Evolutionary conservation across 2,888 invertebrate species (phyloP).

Genomic region (Cetonia aurata): DNA sequence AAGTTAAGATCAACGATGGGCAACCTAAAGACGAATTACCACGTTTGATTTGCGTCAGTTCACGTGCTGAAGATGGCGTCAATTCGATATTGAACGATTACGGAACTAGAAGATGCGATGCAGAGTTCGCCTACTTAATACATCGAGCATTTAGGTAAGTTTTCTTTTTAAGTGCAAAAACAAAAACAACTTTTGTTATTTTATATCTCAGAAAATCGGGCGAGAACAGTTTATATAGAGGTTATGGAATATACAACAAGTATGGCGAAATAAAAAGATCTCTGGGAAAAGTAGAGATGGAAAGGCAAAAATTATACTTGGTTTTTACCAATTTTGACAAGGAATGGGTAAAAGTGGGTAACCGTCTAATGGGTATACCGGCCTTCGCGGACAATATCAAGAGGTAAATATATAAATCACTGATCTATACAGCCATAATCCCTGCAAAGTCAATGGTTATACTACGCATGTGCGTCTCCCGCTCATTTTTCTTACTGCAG

Average conservation of each 20-base stretch:
- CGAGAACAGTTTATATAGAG: neutral
- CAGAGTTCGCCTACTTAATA: conserved; percentile 56
- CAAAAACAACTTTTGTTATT: neutral
- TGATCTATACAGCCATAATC: no score
- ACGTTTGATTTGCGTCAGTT: conserved; percentile 79
- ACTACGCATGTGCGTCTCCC: no score
- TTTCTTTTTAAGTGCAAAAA: neutral
- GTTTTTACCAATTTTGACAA: conserved; percentile 22
- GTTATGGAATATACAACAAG: conserved; percentile 21
- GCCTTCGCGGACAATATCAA: conserved; percentile 28
- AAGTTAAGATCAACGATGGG: conserved; percentile 74
- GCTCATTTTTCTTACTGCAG: no score
- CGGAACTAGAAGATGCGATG: conserved; percentile 65
- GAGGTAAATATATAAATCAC: neutral
- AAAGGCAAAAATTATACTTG: conserved; percentile 23
- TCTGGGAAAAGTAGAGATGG: neutral
- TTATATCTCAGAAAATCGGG: neutral
- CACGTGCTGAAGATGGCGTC: conserved; percentile 82
- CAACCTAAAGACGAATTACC: conserved; percentile 75
- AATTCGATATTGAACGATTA: conserved; percentile 74
- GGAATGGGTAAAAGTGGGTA: conserved; percentile 16
- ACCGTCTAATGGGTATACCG: conserved; percentile 28
- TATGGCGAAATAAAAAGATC: conserved; percentile 11
- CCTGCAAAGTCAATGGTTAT: no score
- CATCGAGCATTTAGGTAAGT: conserved; percentile 48